Base-by-base conservation (phyloP, 2,888 invertebrate species). In the Acleris emargana region DNA sequence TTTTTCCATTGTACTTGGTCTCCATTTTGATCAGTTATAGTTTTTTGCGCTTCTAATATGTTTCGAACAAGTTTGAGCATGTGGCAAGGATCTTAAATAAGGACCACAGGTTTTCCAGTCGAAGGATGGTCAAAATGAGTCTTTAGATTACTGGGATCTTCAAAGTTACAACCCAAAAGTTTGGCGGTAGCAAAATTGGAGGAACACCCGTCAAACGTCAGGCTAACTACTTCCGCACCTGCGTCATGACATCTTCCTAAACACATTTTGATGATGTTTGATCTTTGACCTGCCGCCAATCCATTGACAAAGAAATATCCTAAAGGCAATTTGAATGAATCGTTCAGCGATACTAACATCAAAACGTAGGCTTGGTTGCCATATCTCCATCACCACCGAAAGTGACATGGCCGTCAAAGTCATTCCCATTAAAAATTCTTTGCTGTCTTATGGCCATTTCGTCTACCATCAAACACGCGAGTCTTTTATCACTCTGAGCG, bases 391-490 rank as follows among this genome's bases (percentile, higher is more conserved):
- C 3, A 57, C 2, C 7, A 17, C 4, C 55, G 22, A 7, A 32
- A 38, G 61, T 13, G 9, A 59, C 67, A 18, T 55, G 22, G 13
- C 67, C 62, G 16, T 58, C 62, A 1, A 58, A 16, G 13, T 43
- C 42, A 38, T 62, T 53, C 9, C 62, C 67, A 17, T 64, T 69
- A 51, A 67, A 69, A 42, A 55, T 61, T 52, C 66, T 68, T 54
- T 67, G 67, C 38, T 68, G 68, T 20, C 61, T 60, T 42, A 69
- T 69, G 16, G 68, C 67, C 68, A 68, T 69, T 69, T 69, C 63
- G 50, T 69, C 68, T 3, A 68, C 67, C n/a, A 68, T 53, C 13
- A 69, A 61, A 54, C 63, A 68, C n/a, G 64, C 62, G 58, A 62
- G 64, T 1, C 18, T n/a, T n/a, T n/a, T n/a, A n/a, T n/a, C n/a